Base-by-base conservation (phyloP, 92 coral and sea anemone genomes). In the Siderastrea radians region DNA sequence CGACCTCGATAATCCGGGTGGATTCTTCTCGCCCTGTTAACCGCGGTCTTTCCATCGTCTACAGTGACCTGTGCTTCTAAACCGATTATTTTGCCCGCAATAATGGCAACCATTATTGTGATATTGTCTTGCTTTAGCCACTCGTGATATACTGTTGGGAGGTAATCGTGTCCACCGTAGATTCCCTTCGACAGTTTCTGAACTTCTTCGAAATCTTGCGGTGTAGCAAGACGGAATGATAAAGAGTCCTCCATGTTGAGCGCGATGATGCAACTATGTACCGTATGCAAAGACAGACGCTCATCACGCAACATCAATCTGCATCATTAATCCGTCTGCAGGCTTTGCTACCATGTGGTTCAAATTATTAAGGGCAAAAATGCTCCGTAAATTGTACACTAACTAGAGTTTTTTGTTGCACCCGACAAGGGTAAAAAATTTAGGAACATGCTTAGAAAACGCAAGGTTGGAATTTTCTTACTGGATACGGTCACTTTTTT, bases 21-120 rank as follows among this genome's bases (percentile, higher is more conserved):
- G n/a, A 61, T 61, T 61, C 66, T 61, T 61, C 66, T 61, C n/a
- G 66, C 66, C 66, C 66, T 61, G n/a, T 26, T 61, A 6, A 61
- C 66, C 6, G 26, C 59, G 57, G 79, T 74, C 79, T 44, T 49
- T 13, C 51, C 59, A 12, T 74, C 17, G 15, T 49, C 43, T 13
- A 61, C 66, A 61, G n/a, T 3, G n/a, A 61, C 14, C 16, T 61
- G 17, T 5, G 66, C 66, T n/a, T 61, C 66, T n/a, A 61, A 61
- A 61, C 66, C 66, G 16, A 61, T 61, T 61, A 61, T 61, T 13
- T 61, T 61, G 66, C 66, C 66, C 14, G n/a, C 66, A 14, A 14
- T 61, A 61, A 61, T 13, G n/a, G 66, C 66, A 10, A 61, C 66
- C 66, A 61, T 61, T 5, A 61, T 26, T 1, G 5, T 61, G 66